A percentile compares a stretch with the other conserved stretches of the same genome.
phyloP scores from a whole-genome alignment of 2,888 invertebrate genomes.

The Yponomeuta plumbellus region DNA sequence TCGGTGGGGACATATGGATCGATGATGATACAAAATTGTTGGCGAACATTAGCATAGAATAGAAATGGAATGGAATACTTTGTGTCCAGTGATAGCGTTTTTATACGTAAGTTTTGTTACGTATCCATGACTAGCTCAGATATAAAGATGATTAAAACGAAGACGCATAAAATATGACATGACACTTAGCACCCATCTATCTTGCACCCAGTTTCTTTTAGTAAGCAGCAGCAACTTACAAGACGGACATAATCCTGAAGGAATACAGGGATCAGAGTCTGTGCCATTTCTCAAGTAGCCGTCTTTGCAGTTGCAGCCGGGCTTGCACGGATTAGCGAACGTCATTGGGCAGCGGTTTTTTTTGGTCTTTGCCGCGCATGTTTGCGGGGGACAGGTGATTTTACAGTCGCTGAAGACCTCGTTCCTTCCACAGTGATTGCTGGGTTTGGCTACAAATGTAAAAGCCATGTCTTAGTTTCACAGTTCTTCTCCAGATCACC shows the following conservation, averaged over 20 bases:
- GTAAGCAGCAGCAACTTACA: neutral
- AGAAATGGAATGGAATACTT: too few species aligned
- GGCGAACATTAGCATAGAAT: too few species aligned
- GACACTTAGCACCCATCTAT: too few species aligned
- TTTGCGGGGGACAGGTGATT: neutral
- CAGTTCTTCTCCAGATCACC: too few species aligned
- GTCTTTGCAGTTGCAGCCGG: constrained; percentile 18
- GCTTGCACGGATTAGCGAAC: neutral
- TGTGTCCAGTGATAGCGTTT: too few species aligned
- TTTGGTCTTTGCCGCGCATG: neutral
- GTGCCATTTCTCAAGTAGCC: constrained; percentile 16
- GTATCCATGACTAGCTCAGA: too few species aligned
- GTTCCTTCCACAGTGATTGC: neutral
- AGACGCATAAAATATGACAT: too few species aligned
- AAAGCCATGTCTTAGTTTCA: neutral
- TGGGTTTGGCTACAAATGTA: neutral
- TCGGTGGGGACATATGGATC: too few species aligned
- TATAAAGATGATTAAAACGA: too few species aligned
- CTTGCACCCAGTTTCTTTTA: too few species aligned
- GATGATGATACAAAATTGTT: too few species aligned
- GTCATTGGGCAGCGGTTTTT: neutral
- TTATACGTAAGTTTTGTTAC: too few species aligned
- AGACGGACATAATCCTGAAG: neutral
- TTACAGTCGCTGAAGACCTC: neutral
- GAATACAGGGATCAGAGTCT: constrained; percentile 12